These are phyloP conservation scores for Myiozetetes cayanensis DNA, from an alignment of 2,113 vertebrate species.

Conservation along the genomic window DNA sequence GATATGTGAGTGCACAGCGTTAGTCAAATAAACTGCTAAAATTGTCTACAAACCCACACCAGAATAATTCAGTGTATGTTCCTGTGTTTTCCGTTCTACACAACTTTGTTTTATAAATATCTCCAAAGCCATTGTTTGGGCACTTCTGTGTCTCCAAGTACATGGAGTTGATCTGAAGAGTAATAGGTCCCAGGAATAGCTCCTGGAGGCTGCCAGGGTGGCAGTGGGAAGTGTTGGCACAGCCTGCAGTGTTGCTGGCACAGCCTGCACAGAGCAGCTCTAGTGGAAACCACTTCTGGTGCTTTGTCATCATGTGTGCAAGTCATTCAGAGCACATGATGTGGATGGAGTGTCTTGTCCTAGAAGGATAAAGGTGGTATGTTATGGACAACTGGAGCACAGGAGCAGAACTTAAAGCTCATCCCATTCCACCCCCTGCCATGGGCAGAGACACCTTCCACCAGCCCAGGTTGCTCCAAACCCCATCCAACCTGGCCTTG, in stretches of 20 bases:
- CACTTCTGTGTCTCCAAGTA: neutral
- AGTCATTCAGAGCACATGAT: neutral
- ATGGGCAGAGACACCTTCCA: neutral
- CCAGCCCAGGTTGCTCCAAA: neutral
- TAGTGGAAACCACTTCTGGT: neutral
- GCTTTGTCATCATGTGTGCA: accelerated
- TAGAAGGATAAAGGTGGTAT: neutral
- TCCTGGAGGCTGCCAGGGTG: neutral
- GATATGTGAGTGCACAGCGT: neutral
- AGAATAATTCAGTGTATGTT: neutral
- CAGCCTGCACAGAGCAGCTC: neutral
- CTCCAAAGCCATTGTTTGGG: accelerated
- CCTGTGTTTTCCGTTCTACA: neutral
- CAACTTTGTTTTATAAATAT: neutral
- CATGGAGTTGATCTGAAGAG: accelerated
- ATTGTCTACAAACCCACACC: neutral
- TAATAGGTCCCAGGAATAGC: neutral
- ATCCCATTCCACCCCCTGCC: neutral
- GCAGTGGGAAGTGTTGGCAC: neutral
- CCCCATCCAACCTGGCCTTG: neutral
- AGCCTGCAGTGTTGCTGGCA: accelerated
- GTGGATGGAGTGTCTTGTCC: neutral
- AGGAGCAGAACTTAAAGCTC: neutral
- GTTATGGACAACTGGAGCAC: neutral
- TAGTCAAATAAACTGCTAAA: neutral